These are phyloP conservation scores for Vanessa cardui DNA, from an alignment of 2,888 invertebrate genomes.

Conservation along the genomic window DNA sequence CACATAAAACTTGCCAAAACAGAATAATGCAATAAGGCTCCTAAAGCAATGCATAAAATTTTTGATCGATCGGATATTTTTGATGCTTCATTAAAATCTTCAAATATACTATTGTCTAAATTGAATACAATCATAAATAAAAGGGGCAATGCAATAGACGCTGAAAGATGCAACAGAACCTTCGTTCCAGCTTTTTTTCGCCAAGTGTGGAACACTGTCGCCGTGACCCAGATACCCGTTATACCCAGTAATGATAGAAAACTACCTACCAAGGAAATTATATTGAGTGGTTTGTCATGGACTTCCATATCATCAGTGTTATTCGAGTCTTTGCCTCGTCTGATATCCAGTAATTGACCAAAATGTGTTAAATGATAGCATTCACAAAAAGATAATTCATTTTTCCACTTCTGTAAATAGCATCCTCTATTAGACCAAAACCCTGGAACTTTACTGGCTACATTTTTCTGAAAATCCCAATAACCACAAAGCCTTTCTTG, in stretches of 20 bases:
- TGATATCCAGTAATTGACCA: slow-evolving; percentile 78
- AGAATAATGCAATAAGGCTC: slow-evolving; percentile 85
- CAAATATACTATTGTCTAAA: slow-evolving; percentile 59
- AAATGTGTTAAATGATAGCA: slow-evolving; percentile 85
- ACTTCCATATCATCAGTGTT: slow-evolving; percentile 38
- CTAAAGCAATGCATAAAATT: slow-evolving; percentile 81
- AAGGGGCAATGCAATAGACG: slow-evolving; percentile 84
- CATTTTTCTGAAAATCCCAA: slow-evolving; percentile 78
- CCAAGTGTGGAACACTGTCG: slow-evolving; percentile 82
- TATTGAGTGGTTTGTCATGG: slow-evolving; percentile 77
- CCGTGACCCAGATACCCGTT: slow-evolving; percentile 82
- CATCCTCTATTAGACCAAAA: slow-evolving; percentile 84
- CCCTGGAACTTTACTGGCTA: slow-evolving; percentile 53
- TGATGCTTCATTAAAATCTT: slow-evolving; percentile 49
- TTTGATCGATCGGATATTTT: slow-evolving; percentile 52
- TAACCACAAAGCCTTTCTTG: slow-evolving; percentile 74
- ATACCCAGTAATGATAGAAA: slow-evolving; percentile 83
- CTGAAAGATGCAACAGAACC: slow-evolving; percentile 85
- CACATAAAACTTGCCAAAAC: slow-evolving; percentile 86
- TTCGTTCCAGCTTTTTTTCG: slow-evolving; percentile 85
- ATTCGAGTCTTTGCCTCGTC: slow-evolving; percentile 42
- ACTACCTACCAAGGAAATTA: slow-evolving; percentile 83
- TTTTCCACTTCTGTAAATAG: slow-evolving; percentile 55
- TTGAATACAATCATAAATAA: slow-evolving; percentile 69
- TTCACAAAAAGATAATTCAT: slow-evolving; percentile 64